Conservation (phyloP, 1,140 invertebrate species). For the Idris sp. region DNA sequence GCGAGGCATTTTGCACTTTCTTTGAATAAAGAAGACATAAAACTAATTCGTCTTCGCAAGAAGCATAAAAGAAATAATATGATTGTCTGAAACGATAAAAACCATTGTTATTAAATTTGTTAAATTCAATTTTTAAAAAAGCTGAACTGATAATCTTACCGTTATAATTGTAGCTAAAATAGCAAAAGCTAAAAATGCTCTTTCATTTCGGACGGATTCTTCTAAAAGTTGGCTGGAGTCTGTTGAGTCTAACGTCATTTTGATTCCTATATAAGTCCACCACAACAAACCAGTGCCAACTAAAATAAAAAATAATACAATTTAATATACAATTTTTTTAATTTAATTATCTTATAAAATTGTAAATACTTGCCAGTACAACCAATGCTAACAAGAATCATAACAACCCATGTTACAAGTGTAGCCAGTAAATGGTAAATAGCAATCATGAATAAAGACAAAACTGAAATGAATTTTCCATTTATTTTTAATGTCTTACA, state of each 20-base stretch:
- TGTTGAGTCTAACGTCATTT: constrained; percentile 83
- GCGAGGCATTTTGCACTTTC: constrained; percentile 92
- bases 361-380: constrained; percentile 79
- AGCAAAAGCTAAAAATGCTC: constrained; percentile 89
- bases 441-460: constrained; percentile 89
- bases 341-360: too few relatives aligned
- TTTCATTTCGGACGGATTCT: constrained; percentile 91
- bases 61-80: constrained; percentile 88
- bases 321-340: too few relatives aligned
- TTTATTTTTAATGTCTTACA: too few relatives aligned
- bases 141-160: constrained; percentile 80
- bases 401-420: constrained; percentile 91
- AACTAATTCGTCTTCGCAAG: constrained; percentile 87
- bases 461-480: constrained; percentile 85
- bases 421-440: constrained; percentile 90
- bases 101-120: neutral
- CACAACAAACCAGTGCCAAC: constrained; percentile 89
- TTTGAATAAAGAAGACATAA: constrained; percentile 89
- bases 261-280: constrained; percentile 92
- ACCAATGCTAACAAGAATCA: constrained; percentile 86
- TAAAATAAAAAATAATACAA: constrained; percentile 61
- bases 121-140: constrained; percentile 15
- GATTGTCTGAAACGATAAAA: constrained; percentile 84
- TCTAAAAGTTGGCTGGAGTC: constrained; percentile 81
- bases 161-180: constrained; percentile 93